A percentile compares a stretch with the other conserved stretches of the same genome.
These are phyloP conservation scores for Stigmatopora nigra DNA, from an alignment of 2,113 vertebrate genomes.

Conservation along the genomic window DNA sequence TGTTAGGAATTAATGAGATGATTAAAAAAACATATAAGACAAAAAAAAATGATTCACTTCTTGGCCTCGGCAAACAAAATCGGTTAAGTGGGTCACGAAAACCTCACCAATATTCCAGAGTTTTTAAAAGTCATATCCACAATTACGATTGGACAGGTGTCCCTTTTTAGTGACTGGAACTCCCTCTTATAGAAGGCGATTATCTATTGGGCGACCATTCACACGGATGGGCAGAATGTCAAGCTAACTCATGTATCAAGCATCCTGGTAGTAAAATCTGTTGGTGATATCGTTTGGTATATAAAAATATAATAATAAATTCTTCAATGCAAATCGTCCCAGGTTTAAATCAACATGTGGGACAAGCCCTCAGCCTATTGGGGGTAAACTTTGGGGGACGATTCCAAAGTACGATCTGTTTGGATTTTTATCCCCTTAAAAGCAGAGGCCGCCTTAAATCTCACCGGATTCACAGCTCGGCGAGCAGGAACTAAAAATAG, in stretches of 20 bases:
- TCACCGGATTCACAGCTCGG: not conserved
- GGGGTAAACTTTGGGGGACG: not conserved
- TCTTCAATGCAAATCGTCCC: not conserved
- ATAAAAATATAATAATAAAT: not conserved
- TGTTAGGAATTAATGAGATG: not conserved
- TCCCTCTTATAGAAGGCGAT: not conserved
- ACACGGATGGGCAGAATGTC: not conserved
- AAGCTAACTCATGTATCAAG: not conserved
- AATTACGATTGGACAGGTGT: not conserved
- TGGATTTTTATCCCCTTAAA: constrained; percentile 1
- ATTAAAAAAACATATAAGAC: not conserved
- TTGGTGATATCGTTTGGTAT: not conserved
- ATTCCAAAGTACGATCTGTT: not conserved
- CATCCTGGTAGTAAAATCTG: not conserved
- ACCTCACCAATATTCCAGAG: not conserved
- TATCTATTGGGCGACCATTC: not conserved
- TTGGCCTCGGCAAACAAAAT: not conserved
- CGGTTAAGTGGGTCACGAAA: not conserved
- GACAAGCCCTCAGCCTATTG: not conserved
- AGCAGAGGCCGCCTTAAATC: not conserved
- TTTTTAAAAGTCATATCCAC: not conserved
- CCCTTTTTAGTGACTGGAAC: not conserved
- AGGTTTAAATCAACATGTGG: not conserved
- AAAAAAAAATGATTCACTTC: not conserved
- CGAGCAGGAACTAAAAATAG: not conserved